Base-by-base conservation (phyloP, 2,113 vertebrate species). In the Paratilapia polleni region DNA sequence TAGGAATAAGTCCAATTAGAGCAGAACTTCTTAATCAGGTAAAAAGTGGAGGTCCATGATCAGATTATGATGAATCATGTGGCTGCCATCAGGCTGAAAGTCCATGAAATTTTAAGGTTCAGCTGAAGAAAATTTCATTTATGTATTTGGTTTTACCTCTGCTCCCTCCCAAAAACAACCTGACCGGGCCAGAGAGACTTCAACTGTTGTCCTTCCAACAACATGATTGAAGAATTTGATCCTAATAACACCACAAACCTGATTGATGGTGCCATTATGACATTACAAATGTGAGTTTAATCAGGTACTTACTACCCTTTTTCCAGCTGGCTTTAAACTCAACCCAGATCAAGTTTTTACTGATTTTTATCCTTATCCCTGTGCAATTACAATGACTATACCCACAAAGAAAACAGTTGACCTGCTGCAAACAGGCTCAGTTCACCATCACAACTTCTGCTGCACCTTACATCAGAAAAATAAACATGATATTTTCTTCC, bases 11-110 rank as follows among this genome's bases (percentile, higher is more conserved):
- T 57, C 52, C 6, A 79, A 89, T 89, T 77, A 54, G 14, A 36
- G 31, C 14, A 47, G 5, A 80, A 70, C 73, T 63, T 83, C 57
- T 49, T 63, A 78, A 85, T 89, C 49, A 22, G 63, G 83, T 83
- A 52, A 89, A 91, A 84, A n/a, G 8, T 60, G 73, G 36, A 26
- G 12, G 36, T 62, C 1, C 9, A 6, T 80, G 74, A 92, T 89
- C 60, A 78, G 79, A 86, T 89, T 85, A 90, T 58, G 76, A 58
- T 17, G 1, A 22, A 84, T 64, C 70, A 78, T 14, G 82, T 57
- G 54, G 87, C 52, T 57, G 78, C 31, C 56, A 89, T 76, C 58
- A 78, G 41, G 47, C 34, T 75, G 68, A 61, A 56, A 54, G 17
- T 26, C 56, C 8, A 9, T 20, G 75, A 64, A 36, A 76, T 59